Percentiles rank a stretch among this genome's conserved stretches.
Conservation (phyloP, 2,797 vertebrate genomes). For the Thamnophis elegans region DNA sequence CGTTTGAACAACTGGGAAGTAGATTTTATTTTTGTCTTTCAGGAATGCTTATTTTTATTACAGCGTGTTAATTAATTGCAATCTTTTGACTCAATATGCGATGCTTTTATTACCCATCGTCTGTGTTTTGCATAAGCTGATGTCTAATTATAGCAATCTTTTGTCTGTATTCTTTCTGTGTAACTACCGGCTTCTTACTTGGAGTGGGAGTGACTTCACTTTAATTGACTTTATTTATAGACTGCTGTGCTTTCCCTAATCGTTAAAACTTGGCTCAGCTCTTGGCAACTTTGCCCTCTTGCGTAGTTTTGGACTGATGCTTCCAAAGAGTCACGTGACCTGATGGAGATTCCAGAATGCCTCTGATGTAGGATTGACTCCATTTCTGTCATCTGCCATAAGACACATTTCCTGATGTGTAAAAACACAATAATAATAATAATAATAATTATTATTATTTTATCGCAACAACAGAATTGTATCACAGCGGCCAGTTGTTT, state of each 20-base stretch:
- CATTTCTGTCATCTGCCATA: too few species aligned
- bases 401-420: neutral
- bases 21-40: neutral
- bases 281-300: constrained; percentile 43
- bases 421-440: neutral
- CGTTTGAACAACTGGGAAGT: neutral
- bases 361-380: neutral
- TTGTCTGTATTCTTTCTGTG: accelerated
- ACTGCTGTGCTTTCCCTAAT: constrained; percentile 45
- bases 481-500: too few species aligned
- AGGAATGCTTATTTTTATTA: neutral
- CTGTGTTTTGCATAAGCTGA: neutral
- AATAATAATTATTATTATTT: too few species aligned
- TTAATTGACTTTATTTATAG: constrained; percentile 41
- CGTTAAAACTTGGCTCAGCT: constrained; percentile 23
- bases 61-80: neutral
- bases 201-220: neutral
- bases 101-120: neutral
- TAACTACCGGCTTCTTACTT: constrained; percentile 13
- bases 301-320: neutral
- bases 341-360: neutral
- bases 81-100: neutral
- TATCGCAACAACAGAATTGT: too few species aligned
- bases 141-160: neutral
- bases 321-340: neutral